Evolutionary conservation across 2,888 invertebrate genomes (phyloP).

Genomic region (Congeria kusceri): DNA sequence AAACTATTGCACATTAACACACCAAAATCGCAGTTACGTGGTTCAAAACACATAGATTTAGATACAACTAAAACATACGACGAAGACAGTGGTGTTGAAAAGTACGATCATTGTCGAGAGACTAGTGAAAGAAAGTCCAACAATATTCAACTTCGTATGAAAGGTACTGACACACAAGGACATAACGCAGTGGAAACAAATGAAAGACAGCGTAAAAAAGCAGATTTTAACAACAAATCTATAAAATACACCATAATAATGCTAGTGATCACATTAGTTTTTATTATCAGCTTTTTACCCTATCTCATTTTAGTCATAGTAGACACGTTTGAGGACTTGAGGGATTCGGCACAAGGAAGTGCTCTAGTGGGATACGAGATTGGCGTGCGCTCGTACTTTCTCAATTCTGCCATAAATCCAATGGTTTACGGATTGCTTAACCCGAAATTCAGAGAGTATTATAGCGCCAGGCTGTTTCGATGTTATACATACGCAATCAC

Average conservation of each 20-base stretch:
- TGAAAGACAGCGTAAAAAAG: no score
- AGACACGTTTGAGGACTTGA: conserved; percentile 39
- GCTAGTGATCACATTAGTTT: conserved; percentile 60
- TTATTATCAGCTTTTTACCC: conserved; percentile 63
- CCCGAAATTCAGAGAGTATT: conserved; percentile 58
- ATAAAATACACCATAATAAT: conserved; percentile 62
- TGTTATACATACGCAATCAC: conserved; percentile 12
- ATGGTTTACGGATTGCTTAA: conserved; percentile 66
- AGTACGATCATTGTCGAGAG: no score
- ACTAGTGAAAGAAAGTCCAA: no score
- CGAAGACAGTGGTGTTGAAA: no score
- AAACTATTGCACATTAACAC: no score
- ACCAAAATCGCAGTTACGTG: no score
- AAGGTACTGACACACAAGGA: no score
- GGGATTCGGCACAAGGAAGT: conserved; percentile 47
- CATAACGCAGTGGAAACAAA: no score
- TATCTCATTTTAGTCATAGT: conserved; percentile 58
- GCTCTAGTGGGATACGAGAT: conserved; percentile 59
- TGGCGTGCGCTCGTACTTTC: conserved; percentile 59
- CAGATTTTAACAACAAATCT: conserved; percentile 7
- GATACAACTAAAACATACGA: no score
- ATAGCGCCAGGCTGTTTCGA: conserved; percentile 24
- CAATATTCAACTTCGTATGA: no score
- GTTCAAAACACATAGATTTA: no score
- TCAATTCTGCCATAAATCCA: conserved; percentile 65